phyloP scores from a whole-genome alignment of 2,113 vertebrate genomes.

The Sceloporus undulatus region DNA sequence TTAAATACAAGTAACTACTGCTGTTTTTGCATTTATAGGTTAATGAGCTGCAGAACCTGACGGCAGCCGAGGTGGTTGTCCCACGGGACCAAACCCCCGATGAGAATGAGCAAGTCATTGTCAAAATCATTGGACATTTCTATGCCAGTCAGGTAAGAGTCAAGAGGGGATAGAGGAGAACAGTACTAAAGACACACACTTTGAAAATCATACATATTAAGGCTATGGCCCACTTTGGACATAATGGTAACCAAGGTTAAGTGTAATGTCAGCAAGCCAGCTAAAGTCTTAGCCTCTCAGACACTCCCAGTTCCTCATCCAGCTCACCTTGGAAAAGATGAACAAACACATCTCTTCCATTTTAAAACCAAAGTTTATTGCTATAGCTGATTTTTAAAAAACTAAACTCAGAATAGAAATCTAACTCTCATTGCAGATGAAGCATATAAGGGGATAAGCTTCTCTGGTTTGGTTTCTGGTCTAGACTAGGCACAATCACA shows the following conservation, averaged over 20 bases:
- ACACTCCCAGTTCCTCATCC: too few relatives aligned
- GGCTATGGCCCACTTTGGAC: not conserved
- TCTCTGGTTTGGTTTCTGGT: too few relatives aligned
- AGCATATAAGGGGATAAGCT: too few relatives aligned
- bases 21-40: constrained; percentile 75
- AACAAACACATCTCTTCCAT: not conserved
- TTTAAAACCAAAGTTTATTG: not conserved
- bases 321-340: not conserved
- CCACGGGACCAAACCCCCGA: constrained; percentile 94
- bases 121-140: constrained; percentile 98
- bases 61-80: constrained; percentile 94
- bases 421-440: too few relatives aligned
- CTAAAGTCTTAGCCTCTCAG: not conserved
- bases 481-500: too few relatives aligned
- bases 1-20: not conserved
- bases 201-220: not conserved
- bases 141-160: constrained; percentile 93
- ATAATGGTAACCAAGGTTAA: not conserved
- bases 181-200: not conserved
- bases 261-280: not conserved
- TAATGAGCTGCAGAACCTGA: constrained; percentile 95
- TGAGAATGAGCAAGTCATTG: constrained; percentile 94
- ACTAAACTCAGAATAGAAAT: too few relatives aligned
- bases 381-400: not conserved
- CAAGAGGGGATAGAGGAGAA: not conserved